phyloP scores from a whole-genome alignment of 2,888 invertebrate species.

The Pasiphila rectangulata region DNA sequence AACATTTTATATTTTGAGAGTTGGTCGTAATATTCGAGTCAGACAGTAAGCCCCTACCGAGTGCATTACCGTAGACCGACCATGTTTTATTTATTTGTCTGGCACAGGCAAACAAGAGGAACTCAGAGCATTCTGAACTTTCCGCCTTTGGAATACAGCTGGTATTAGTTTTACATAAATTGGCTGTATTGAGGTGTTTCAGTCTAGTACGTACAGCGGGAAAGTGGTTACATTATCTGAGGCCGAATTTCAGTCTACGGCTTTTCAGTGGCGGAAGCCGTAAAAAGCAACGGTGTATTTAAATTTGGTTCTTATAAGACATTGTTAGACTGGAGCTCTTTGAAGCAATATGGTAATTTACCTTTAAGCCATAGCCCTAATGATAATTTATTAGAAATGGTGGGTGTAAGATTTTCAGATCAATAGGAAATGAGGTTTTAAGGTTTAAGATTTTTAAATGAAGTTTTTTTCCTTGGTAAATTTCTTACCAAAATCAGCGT shows the following conservation, averaged over 20 bases:
- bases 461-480: too few relatives aligned
- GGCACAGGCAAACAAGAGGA: slow-evolving; percentile 31
- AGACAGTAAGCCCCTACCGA: slow-evolving; percentile 43
- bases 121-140: slow-evolving; percentile 10
- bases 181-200: slow-evolving; percentile 32
- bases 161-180: slow-evolving; percentile 15
- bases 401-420: too few relatives aligned
- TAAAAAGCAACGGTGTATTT: slow-evolving; percentile 38
- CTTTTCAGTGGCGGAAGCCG: slow-evolving; percentile 31
- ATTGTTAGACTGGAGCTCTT: slow-evolving; percentile 22
- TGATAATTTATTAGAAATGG: too few relatives aligned
- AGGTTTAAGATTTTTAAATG: too few relatives aligned
- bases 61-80: slow-evolving; percentile 58
- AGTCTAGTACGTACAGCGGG: slow-evolving; percentile 36
- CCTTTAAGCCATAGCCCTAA: too few relatives aligned
- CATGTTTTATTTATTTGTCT: slow-evolving; percentile 68
- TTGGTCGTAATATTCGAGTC: slow-evolving; percentile 37
- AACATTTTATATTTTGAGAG: slow-evolving; percentile 39
- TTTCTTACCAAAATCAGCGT: too few relatives aligned
- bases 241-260: slow-evolving; percentile 55
- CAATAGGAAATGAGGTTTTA: too few relatives aligned
- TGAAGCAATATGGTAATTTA: too few relatives aligned
- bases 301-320: slow-evolving; percentile 36
- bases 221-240: slow-evolving; percentile 67
- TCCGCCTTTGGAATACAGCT: slow-evolving; percentile 14